Evolutionary conservation across 2,888 invertebrate genomes (phyloP).

Genomic region (Amaurobius ferox): DNA sequence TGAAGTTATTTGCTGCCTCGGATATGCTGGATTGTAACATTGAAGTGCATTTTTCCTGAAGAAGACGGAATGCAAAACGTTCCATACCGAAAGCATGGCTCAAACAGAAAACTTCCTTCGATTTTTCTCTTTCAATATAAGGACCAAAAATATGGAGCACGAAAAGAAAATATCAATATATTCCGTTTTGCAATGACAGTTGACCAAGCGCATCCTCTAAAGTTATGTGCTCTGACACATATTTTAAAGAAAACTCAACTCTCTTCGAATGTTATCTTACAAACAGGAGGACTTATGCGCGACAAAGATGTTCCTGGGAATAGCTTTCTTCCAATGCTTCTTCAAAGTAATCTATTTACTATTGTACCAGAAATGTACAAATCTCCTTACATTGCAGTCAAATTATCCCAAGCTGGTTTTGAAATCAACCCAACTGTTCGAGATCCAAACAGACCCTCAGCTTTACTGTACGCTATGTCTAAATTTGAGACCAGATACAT

Average conservation of each 20-base stretch:
- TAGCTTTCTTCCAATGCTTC: neutral
- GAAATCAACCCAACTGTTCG: neutral
- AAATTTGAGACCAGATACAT: neutral
- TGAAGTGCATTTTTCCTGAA: neutral
- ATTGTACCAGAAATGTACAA: neutral
- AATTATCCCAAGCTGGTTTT: conserved; percentile 18
- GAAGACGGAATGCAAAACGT: neutral
- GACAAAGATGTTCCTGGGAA: neutral
- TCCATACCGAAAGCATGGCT: neutral
- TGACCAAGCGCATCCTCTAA: neutral
- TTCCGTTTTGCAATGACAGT: neutral
- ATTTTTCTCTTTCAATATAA: neutral
- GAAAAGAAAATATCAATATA: no score
- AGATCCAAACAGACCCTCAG: neutral
- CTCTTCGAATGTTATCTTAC: neutral
- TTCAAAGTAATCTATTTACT: neutral
- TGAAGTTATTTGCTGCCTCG: neutral
- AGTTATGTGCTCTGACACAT: neutral
- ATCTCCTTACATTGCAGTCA: neutral
- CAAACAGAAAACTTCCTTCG: no score
- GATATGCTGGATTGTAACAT: neutral
- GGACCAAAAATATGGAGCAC: neutral
- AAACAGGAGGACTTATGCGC: neutral
- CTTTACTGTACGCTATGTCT: neutral
- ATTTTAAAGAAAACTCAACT: conserved; percentile 5